These are phyloP conservation scores for Athetis lepigone DNA, from an alignment of 2,888 invertebrate genomes.

Conservation along the genomic window DNA sequence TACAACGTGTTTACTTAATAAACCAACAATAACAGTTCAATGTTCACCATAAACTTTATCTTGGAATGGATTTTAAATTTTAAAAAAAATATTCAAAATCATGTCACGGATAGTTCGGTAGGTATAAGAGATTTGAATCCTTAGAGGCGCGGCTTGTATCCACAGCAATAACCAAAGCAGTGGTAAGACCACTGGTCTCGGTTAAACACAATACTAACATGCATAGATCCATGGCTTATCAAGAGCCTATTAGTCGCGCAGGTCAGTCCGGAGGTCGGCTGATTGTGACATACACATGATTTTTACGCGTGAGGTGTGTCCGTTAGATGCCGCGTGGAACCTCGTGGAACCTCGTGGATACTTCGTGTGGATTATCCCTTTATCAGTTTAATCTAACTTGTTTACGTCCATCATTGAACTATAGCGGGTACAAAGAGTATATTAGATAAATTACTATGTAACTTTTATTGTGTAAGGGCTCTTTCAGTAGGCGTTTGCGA, in stretches of 20 bases:
- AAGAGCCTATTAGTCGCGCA: slow-evolving; percentile 51
- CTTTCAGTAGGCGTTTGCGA: not conserved
- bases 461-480: not conserved
- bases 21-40: too few relatives aligned
- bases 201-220: slow-evolving; percentile 25
- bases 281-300: slow-evolving; percentile 57
- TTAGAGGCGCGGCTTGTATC: slow-evolving; percentile 21
- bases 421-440: not conserved
- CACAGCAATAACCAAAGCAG: slow-evolving; percentile 23
- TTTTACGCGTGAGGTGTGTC: slow-evolving; percentile 60
- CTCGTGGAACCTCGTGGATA: slow-evolving; percentile 34
- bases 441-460: not conserved
- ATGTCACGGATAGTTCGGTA: too few relatives aligned
- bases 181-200: slow-evolving; percentile 27
- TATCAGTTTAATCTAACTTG: slow-evolving; percentile 6
- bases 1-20: too few relatives aligned
- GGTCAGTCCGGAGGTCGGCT: slow-evolving; percentile 69
- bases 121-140: too few relatives aligned
- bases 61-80: too few relatives aligned
- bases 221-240: slow-evolving; percentile 64
- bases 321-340: not conserved
- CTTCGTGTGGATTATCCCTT: slow-evolving; percentile 25
- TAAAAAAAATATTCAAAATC: too few relatives aligned
- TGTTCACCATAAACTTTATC: too few relatives aligned
- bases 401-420: slow-evolving; percentile 12